These are phyloP conservation scores for Notarius quadriscutis DNA, from an alignment of 2,113 vertebrate species.

Conservation along the genomic window DNA sequence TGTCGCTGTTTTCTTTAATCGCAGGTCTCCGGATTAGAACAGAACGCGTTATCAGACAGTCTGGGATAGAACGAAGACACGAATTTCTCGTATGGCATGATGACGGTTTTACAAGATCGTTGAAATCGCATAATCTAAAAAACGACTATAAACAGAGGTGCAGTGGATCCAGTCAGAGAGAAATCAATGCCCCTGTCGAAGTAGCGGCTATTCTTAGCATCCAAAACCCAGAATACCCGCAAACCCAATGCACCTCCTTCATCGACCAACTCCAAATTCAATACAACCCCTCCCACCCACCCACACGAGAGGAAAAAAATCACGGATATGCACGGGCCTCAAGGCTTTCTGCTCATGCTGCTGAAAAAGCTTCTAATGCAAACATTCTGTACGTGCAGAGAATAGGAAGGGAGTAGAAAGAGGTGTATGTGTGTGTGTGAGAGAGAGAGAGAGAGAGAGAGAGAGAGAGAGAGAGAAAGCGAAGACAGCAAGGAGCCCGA, in stretches of 20 bases:
- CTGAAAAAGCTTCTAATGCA: constrained; percentile 50
- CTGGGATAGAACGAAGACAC: not conserved
- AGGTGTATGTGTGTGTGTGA: not conserved
- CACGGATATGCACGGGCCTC: not conserved
- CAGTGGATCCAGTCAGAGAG: not conserved
- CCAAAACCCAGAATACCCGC: not conserved
- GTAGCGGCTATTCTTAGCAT: not conserved
- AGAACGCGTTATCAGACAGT: not conserved
- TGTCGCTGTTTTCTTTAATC: not conserved
- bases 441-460: not conserved
- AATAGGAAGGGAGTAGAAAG: constrained; percentile 5
- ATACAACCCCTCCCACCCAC: not conserved
- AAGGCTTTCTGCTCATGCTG: constrained; percentile 40
- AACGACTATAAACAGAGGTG: not conserved
- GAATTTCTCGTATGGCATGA: not conserved
- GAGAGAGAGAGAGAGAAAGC: constrained; percentile 8
- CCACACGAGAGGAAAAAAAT: not conserved
- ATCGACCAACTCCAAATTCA: not conserved
- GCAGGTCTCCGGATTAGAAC: no score
- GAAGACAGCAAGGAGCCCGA: constrained; percentile 22
- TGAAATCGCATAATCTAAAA: not conserved
- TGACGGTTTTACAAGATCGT: not conserved
- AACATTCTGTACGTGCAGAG: constrained; percentile 49
- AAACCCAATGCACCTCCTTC: not conserved
- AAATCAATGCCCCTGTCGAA: not conserved